Conservation (phyloP, 2,113 vertebrate species). For the Psittacus erithacus region DNA sequence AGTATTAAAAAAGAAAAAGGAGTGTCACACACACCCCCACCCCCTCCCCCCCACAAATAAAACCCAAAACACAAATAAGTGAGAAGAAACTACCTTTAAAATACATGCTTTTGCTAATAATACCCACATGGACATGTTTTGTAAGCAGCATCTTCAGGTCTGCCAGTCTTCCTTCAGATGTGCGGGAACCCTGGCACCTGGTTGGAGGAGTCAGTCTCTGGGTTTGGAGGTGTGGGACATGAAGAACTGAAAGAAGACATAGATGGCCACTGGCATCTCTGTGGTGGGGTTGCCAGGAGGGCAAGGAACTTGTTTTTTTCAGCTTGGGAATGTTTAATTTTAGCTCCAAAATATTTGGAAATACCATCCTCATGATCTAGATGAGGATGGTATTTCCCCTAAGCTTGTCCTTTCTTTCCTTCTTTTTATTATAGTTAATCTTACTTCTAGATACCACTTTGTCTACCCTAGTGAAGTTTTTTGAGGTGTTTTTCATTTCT, state of each 20-base stretch:
- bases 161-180: neutral
- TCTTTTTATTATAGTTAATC: neutral
- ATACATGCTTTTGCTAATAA: neutral
- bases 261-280: neutral
- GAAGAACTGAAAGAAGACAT: neutral
- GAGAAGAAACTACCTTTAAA: neutral
- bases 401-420: constrained; percentile 8
- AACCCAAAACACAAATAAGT: neutral
- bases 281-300: neutral
- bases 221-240: neutral
- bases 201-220: neutral
- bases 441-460: constrained; percentile 22
- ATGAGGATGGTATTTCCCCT: neutral
- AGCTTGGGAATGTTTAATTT: neutral
- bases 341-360: constrained; percentile 24
- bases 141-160: neutral
- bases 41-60: neutral
- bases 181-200: neutral
- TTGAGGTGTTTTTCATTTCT: constrained; percentile 9
- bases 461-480: constrained; percentile 10
- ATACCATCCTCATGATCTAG: neutral
- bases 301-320: neutral
- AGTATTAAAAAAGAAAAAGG: neutral
- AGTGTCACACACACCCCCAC: too few species aligned
- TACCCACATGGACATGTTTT: neutral